Percentiles rank a stretch among this genome's conserved stretches.
These are phyloP conservation scores for Margarornis squamiger DNA, from an alignment of 2,797 vertebrate species.

Conservation along the genomic window DNA sequence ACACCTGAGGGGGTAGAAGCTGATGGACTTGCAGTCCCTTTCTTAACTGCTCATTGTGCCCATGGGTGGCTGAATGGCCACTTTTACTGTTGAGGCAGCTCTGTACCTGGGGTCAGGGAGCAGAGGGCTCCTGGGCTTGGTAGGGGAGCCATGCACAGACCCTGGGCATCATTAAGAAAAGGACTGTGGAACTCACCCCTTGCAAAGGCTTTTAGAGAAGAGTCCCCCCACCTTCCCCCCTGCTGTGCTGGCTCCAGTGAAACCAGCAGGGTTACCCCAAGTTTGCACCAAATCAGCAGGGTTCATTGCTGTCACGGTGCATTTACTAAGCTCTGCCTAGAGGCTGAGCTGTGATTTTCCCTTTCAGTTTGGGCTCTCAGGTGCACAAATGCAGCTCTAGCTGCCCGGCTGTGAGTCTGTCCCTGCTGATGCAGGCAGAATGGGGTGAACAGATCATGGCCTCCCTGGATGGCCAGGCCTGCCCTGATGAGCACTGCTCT, in stretches of 20 bases:
- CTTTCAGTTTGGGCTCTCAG: slow-evolving; percentile 36
- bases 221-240: too few species aligned
- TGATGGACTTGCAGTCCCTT: background rate
- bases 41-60: background rate
- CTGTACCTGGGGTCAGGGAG: background rate
- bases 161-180: background rate
- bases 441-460: background rate
- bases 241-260: background rate
- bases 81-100: background rate
- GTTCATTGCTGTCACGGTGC: background rate
- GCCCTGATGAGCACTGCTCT: background rate
- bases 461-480: background rate
- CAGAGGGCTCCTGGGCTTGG: accelerated
- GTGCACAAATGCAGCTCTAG: background rate
- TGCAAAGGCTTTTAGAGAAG: background rate
- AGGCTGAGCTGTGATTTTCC: slow-evolving; percentile 22
- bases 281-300: background rate
- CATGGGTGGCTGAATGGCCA: background rate
- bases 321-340: background rate
- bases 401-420: background rate
- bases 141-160: background rate
- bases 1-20: background rate
- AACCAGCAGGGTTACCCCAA: background rate
- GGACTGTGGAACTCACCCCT: background rate
- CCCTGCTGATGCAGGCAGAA: background rate